Evolutionary conservation across 2,113 vertebrate genomes (phyloP).

Genomic region (Coracopsis vasa): DNA sequence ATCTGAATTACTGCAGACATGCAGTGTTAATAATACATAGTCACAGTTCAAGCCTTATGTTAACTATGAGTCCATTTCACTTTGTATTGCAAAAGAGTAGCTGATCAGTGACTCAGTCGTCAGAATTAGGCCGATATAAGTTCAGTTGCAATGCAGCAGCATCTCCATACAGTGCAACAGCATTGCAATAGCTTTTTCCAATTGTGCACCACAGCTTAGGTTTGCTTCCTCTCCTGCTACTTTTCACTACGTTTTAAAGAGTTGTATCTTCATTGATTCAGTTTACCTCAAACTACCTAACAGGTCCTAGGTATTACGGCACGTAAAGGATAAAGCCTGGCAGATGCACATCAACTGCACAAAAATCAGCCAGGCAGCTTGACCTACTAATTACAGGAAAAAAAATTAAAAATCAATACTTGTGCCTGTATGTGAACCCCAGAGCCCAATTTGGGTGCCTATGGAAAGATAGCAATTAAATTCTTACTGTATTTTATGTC

Average conservation of each 20-base stretch:
- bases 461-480: neutral
- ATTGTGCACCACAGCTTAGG: neutral
- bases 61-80: neutral
- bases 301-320: neutral
- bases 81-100: neutral
- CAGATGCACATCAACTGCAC: neutral
- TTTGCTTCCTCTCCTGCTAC: neutral
- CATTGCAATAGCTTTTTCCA: fast-evolving
- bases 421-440: neutral
- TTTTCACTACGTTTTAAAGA: neutral
- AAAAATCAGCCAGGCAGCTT: neutral
- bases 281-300: neutral
- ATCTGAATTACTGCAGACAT: neutral
- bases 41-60: neutral
- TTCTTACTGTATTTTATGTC: conserved; percentile 92
- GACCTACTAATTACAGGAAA: neutral
- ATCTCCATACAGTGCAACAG: neutral
- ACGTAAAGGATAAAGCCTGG: neutral
- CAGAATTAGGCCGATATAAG: neutral
- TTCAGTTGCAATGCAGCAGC: neutral
- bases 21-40: fast-evolving
- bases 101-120: neutral
- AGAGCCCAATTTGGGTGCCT: fast-evolving
- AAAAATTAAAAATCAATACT: neutral
- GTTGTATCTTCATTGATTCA: neutral